Percentiles rank a stretch among this genome's conserved stretches.
Conservation (phyloP, 2,113 vertebrate genomes). For the Cyprinodon variegatus region DNA sequence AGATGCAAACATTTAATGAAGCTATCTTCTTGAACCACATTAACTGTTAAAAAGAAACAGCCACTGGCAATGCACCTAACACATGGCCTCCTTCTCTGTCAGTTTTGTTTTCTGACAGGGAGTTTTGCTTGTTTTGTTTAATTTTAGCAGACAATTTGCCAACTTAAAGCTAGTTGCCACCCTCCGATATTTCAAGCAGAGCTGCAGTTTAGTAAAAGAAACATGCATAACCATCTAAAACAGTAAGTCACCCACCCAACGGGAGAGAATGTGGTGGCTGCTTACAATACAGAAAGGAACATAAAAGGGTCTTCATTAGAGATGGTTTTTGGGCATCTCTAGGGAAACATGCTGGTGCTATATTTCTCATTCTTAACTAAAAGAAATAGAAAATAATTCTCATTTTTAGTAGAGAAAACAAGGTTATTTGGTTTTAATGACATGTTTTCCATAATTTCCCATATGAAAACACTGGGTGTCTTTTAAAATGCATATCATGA, state of each 20-base stretch:
- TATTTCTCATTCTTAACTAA: neutral
- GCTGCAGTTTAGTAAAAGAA: slow-evolving; percentile 39
- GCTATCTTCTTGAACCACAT: slow-evolving; percentile 52
- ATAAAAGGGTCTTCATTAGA: slow-evolving; percentile 1
- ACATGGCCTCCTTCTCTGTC: slow-evolving; percentile 19
- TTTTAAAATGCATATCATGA: neutral
- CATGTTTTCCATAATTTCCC: neutral
- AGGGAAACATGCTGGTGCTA: neutral
- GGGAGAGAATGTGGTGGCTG: neutral
- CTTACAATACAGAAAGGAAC: neutral
- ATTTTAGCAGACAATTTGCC: slow-evolving; percentile 14
- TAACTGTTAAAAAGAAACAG: slow-evolving; percentile 64
- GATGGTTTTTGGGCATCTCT: neutral
- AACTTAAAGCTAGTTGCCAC: neutral
- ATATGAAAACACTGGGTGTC: neutral
- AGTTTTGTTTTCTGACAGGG: slow-evolving; percentile 26
- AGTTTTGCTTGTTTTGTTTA: slow-evolving; percentile 17
- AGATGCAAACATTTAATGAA: slow-evolving; percentile 60
- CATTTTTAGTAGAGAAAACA: neutral
- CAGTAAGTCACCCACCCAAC: neutral
- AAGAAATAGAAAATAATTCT: neutral
- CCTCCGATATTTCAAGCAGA: slow-evolving; percentile 30
- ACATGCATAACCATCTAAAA: slow-evolving; percentile 28
- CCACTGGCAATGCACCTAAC: slow-evolving; percentile 28
- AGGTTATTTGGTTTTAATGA: neutral